Evolutionary conservation across 1,140 invertebrate genomes (phyloP).

Genomic region (Listronotus bonariensis): DNA sequence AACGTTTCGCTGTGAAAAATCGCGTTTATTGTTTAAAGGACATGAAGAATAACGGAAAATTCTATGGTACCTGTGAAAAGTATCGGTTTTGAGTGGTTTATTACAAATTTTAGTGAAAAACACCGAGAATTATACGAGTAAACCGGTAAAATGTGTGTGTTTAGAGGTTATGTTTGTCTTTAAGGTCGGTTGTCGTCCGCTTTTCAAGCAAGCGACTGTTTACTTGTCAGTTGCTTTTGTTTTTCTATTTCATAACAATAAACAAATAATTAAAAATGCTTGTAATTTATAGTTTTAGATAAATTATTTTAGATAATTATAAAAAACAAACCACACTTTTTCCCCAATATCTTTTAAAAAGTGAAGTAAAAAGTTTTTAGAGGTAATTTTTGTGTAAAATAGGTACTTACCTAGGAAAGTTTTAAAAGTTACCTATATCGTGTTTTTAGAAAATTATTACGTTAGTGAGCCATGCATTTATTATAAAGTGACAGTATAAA

Average conservation of each 20-base stretch:
- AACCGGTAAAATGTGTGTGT: constrained; percentile 41
- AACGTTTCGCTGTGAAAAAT: constrained; percentile 40
- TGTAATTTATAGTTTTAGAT: not conserved
- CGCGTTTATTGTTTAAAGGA: constrained; percentile 35
- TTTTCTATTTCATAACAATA: constrained; percentile 6
- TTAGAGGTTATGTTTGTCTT: constrained; percentile 48
- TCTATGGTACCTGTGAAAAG: constrained; percentile 5
- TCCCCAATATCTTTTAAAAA: not conserved
- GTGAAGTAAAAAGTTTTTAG: not conserved
- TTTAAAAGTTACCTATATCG: not conserved
- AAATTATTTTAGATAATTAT: not conserved
- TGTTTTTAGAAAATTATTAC: not conserved
- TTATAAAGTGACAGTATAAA: constrained; percentile 24
- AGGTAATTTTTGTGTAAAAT: not conserved
- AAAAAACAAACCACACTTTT: not conserved
- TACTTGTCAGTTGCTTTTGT: constrained; percentile 30
- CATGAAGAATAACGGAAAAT: constrained; percentile 28
- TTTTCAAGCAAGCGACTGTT: constrained; percentile 28
- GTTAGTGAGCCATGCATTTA: constrained; percentile 3
- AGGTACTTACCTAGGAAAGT: constrained; percentile 7
- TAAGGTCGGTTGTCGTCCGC: constrained; percentile 45
- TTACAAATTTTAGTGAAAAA: constrained; percentile 17
- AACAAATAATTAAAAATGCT: constrained; percentile 9
- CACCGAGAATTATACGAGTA: constrained; percentile 26
- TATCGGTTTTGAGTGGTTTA: constrained; percentile 8